These are phyloP conservation scores for Chelonus formosanus DNA, from an alignment of 2,888 invertebrate species.

Conservation along the genomic window DNA sequence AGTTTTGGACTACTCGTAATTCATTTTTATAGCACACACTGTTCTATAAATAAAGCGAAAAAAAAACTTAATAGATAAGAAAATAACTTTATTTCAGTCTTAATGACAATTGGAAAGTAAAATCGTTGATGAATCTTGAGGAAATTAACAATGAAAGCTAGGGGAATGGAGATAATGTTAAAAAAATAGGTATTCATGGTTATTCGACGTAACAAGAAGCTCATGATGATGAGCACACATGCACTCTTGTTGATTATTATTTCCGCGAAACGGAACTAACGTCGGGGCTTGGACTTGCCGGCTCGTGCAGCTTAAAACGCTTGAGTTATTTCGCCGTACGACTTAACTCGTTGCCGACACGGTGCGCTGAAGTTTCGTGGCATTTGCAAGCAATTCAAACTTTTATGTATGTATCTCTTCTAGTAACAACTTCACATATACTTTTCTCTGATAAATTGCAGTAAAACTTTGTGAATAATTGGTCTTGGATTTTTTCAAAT, in stretches of 20 bases:
- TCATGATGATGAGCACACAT: conserved; percentile 18
- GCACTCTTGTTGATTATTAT: conserved; percentile 45
- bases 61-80: too few species aligned
- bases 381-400: conserved; percentile 17
- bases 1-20: too few species aligned
- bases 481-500: too few species aligned
- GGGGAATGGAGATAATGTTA: background rate
- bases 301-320: conserved; percentile 5
- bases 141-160: conserved; percentile 10
- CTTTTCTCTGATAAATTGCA: background rate
- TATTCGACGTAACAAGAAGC: too few species aligned
- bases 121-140: background rate
- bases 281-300: conserved; percentile 13
- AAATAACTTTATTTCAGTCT: conserved; percentile 3
- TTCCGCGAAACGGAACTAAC: conserved; percentile 53
- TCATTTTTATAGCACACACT: too few species aligned
- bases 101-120: conserved; percentile 1
- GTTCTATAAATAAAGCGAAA: too few species aligned
- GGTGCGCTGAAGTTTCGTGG: conserved; percentile 35
- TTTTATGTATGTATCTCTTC: conserved; percentile 9
- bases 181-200: too few species aligned
- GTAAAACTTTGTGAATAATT: too few species aligned
- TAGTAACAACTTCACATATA: background rate
- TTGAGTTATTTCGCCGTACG: conserved; percentile 39
- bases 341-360: conserved; percentile 42